Conservation (phyloP, 2,888 invertebrate species). For the Escarpia spicata region DNA sequence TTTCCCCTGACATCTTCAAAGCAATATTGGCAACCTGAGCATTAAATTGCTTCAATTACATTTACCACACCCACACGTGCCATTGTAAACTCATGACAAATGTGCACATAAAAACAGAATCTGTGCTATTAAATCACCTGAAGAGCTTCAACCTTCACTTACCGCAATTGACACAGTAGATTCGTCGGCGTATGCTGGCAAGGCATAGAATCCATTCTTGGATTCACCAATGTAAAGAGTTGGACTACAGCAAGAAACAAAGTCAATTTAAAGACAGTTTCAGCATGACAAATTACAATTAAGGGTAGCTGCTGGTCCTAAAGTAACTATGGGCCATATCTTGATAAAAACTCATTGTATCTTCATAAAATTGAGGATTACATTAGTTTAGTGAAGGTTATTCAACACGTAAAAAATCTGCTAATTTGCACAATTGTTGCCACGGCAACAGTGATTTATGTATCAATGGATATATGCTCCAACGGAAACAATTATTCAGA, state of each 20-base stretch:
- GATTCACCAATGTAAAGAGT: slow-evolving; percentile 91
- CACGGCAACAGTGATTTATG: too few relatives aligned
- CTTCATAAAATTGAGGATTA: too few relatives aligned
- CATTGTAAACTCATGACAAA: background rate
- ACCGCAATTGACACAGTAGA: slow-evolving; percentile 84
- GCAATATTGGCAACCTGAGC: background rate
- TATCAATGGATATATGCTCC: too few relatives aligned
- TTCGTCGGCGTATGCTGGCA: slow-evolving; percentile 88
- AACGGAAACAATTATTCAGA: too few relatives aligned
- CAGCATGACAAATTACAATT: background rate
- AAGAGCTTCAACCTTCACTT: slow-evolving; percentile 56
- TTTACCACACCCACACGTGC: background rate
- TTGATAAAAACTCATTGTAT: too few relatives aligned
- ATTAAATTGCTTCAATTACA: background rate
- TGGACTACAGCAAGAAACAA: slow-evolving; percentile 69
- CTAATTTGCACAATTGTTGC: too few relatives aligned
- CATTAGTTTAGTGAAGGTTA: too few relatives aligned
- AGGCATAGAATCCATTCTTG: slow-evolving; percentile 86
- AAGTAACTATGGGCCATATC: too few relatives aligned
- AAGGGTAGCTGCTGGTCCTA: too few relatives aligned
- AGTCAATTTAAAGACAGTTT: background rate
- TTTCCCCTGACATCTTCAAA: background rate
- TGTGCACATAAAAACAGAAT: too few relatives aligned
- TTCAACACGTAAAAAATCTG: too few relatives aligned
- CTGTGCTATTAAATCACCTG: too few relatives aligned